These are phyloP conservation scores for Oryzias dopingdopingensis DNA, from an alignment of 2,797 vertebrate genomes.

Conservation along the genomic window DNA sequence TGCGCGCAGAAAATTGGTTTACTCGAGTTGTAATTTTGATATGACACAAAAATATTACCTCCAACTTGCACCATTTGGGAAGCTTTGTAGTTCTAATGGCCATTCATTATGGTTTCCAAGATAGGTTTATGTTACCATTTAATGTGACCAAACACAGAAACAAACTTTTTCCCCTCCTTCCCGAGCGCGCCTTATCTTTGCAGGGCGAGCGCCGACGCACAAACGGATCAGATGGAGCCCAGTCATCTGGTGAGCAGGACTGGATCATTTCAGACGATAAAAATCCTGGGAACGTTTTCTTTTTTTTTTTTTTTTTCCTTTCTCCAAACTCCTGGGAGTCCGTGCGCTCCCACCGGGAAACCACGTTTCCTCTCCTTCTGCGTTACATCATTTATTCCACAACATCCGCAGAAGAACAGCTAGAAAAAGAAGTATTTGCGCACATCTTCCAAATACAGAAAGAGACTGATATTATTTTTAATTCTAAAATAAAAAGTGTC, in stretches of 20 bases:
- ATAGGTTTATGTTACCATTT: conserved; percentile 75
- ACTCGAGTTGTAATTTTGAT: conserved; percentile 76
- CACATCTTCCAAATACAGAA: too few relatives aligned
- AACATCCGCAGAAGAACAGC: not conserved
- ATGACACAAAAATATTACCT: conserved; percentile 81
- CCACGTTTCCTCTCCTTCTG: conserved; percentile 62
- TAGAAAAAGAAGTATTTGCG: not conserved
- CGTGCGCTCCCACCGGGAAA: conserved; percentile 37
- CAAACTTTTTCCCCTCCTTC: conserved; percentile 65
- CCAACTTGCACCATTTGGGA: conserved; percentile 68
- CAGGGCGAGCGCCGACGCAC: conserved; percentile 41
- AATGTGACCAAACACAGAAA: conserved; percentile 76
- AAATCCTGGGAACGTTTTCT: conserved; percentile 75
- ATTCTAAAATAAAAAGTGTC: too few relatives aligned
- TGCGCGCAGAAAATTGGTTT: conserved; percentile 81
- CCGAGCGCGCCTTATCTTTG: conserved; percentile 72
- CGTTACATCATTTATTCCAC: conserved; percentile 35
- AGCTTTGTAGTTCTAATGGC: conserved; percentile 79
- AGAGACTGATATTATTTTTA: too few relatives aligned
- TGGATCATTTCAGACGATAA: conserved; percentile 70
- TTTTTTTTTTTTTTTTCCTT: conserved; percentile 21
- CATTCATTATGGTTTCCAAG: conserved; percentile 78
- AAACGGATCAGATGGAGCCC: conserved; percentile 56
- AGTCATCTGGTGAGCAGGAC: conserved; percentile 33
- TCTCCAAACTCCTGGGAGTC: conserved; percentile 42